Conservation (phyloP, 1,140 invertebrate species). For the Drosophila mauritiana region DNA sequence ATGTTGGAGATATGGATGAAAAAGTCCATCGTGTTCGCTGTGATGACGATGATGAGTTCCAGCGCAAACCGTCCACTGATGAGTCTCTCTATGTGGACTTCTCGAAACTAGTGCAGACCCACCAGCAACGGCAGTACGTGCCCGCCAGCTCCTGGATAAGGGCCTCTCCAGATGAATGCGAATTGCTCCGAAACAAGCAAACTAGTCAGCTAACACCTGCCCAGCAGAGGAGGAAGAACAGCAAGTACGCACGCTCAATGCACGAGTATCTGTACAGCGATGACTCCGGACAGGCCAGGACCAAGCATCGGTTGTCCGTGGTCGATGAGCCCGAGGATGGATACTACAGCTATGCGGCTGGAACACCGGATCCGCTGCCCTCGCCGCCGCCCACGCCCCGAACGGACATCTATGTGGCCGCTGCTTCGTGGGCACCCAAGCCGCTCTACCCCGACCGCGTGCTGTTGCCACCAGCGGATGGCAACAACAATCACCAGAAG, state of each 20-base stretch:
- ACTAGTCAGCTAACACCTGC: conserved; percentile 56
- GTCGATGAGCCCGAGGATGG: conserved; percentile 78
- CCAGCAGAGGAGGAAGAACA: conserved; percentile 66
- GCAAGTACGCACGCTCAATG: conserved; percentile 75
- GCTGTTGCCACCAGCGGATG: conserved; percentile 55
- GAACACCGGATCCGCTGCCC: conserved; percentile 63
- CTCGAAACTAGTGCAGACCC: conserved; percentile 75
- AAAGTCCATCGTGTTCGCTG: conserved; percentile 28
- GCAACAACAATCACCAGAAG: conserved; percentile 42
- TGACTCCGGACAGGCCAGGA: conserved; percentile 30
- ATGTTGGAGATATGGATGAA: conserved; percentile 19
- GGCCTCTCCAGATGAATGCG: conserved; percentile 56
- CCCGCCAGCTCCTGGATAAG: conserved; percentile 73
- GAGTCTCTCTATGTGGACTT: conserved; percentile 84
- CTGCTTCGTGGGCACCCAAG: conserved; percentile 87
- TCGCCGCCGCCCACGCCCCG: conserved; percentile 48
- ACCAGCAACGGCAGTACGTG: conserved; percentile 64
- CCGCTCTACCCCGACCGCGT: conserved; percentile 85
- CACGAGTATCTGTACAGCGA: conserved; percentile 80
- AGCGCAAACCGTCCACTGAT: conserved; percentile 79
- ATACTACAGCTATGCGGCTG: conserved; percentile 78
- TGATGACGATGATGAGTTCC: conserved; percentile 77
- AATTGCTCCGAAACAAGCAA: conserved; percentile 33
- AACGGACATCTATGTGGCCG: conserved; percentile 86
- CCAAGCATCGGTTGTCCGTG: conserved; percentile 64